phyloP scores from a whole-genome alignment of 2,113 vertebrate species.

The Leptobrachium leishanense region DNA sequence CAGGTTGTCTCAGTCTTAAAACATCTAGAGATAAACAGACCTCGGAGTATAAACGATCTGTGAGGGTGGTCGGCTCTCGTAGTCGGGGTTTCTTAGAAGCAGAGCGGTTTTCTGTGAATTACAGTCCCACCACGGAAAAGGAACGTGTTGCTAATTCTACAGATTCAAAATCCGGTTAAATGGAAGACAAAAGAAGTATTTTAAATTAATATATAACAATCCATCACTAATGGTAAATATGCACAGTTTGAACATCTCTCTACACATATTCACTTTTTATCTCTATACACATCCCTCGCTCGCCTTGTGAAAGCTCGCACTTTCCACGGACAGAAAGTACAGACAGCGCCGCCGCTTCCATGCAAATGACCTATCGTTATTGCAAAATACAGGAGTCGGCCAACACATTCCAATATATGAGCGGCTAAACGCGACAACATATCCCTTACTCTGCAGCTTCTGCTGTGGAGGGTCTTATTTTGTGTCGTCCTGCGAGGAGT shows the following conservation, averaged over 20 bases:
- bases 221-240: constrained; percentile 22
- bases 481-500: not conserved
- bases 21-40: not conserved
- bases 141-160: not conserved
- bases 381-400: not conserved
- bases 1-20: not conserved
- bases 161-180: not conserved
- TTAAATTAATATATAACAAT: constrained; percentile 30
- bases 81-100: not conserved
- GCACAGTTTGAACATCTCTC: constrained; percentile 10
- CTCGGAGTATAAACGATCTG: constrained; percentile 1
- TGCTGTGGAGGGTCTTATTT: not conserved
- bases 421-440: not conserved
- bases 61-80: not conserved
- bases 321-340: not conserved
- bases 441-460: not conserved
- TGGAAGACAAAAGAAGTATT: constrained; percentile 39
- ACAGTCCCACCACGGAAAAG: constrained; percentile 1
- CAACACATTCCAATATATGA: not conserved
- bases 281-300: not conserved
- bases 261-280: not conserved
- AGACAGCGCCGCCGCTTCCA: no score
- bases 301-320: not conserved
- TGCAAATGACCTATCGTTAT: not conserved
- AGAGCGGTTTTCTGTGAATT: not conserved